Conservation (phyloP, 1,140 invertebrate species). For the Drosophila parvula region DNA sequence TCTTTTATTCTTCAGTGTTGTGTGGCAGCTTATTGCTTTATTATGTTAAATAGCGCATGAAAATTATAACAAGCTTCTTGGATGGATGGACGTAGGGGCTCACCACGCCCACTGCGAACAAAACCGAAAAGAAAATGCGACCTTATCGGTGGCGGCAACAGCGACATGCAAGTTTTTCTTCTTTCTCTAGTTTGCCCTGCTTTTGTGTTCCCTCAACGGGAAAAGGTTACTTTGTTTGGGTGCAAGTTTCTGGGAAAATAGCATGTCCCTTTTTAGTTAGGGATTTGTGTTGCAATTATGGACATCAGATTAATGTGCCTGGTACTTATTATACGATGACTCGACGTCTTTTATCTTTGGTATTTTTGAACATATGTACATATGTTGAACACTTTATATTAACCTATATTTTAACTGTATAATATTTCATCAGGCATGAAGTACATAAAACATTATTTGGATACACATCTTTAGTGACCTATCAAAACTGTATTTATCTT, state of each 20-base stretch:
- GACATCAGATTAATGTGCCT: constrained; percentile 33
- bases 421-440: no score
- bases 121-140: constrained; percentile 11
- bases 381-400: no score
- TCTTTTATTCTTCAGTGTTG: constrained; percentile 25
- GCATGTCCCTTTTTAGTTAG: neutral
- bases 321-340: neutral
- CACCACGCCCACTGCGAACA: constrained; percentile 1
- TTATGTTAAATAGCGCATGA: constrained; percentile 81
- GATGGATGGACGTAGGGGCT: constrained; percentile 17
- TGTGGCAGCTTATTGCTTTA: constrained; percentile 76
- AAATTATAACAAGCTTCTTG: constrained; percentile 74
- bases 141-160: constrained; percentile 3
- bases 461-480: no score
- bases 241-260: constrained; percentile 10
- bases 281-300: constrained; percentile 46
- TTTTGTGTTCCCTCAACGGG: constrained; percentile 33
- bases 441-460: no score
- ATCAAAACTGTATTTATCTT: no score
- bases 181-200: constrained; percentile 20
- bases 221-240: constrained; percentile 39
- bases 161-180: constrained; percentile 37
- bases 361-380: no score
- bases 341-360: neutral
- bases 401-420: no score